These are phyloP conservation scores for Lydus trimaculatus DNA, from an alignment of 2,888 invertebrate genomes.

Conservation along the genomic window DNA sequence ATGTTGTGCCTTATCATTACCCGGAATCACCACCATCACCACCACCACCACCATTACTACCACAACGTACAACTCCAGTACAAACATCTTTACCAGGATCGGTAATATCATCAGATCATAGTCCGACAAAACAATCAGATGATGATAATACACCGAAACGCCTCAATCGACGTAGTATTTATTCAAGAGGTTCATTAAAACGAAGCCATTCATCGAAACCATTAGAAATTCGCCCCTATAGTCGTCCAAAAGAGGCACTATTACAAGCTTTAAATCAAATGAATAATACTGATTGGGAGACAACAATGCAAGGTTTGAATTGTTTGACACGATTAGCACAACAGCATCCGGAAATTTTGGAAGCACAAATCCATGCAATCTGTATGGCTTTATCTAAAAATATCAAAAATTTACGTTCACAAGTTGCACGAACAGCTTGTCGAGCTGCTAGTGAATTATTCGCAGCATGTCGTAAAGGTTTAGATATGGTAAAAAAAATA, in stretches of 20 bases:
- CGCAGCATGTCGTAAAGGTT: slow-evolving; percentile 59
- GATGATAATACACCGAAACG: slow-evolving; percentile 36
- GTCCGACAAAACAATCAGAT: slow-evolving; percentile 31
- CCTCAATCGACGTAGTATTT: slow-evolving; percentile 20
- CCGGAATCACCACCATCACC: slow-evolving; percentile 38
- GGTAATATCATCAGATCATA: slow-evolving; percentile 35
- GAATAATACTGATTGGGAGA: slow-evolving; percentile 82
- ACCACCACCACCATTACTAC: slow-evolving; percentile 20
- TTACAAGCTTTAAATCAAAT: slow-evolving; percentile 70
- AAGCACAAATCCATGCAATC: slow-evolving; percentile 72
- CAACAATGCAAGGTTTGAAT: slow-evolving; percentile 73
- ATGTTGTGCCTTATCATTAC: slow-evolving; percentile 29
- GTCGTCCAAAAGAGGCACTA: slow-evolving; percentile 71
- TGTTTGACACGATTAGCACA: slow-evolving; percentile 68
- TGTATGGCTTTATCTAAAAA: slow-evolving; percentile 77
- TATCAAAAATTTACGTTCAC: slow-evolving; percentile 89
- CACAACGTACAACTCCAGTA: slow-evolving; percentile 2
- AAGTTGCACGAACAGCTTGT: slow-evolving; percentile 90
- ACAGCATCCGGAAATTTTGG: slow-evolving; percentile 66
- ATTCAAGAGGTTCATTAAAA: slow-evolving; percentile 17
- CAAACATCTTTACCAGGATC: slow-evolving; percentile 44
- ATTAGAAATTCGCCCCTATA: slow-evolving; percentile 59
- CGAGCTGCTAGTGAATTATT: slow-evolving; percentile 83
- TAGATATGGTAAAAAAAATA: slow-evolving; percentile 65
- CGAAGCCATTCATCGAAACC: slow-evolving; percentile 30